Base-by-base conservation (phyloP, 2,113 vertebrate genomes). In the Passer montanus region DNA sequence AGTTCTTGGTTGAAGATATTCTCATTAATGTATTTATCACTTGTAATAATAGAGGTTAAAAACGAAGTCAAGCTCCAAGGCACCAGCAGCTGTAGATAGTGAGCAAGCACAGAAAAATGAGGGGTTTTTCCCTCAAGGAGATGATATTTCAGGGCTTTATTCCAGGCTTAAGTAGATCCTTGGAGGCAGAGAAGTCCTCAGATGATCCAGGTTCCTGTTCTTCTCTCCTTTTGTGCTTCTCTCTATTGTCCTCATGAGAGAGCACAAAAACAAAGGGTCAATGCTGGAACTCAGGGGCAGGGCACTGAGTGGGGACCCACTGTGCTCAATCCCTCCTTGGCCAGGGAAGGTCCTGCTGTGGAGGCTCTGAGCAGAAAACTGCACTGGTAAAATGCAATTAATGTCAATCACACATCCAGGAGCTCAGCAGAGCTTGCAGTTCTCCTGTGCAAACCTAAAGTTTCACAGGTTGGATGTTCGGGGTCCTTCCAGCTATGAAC, bases 391-490 rank as follows among this genome's bases (percentile, higher is more conserved):
- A 89, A 89, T 24, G 28, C 26, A 68, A 2, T 27, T 63, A 44
- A 52, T 27, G 28, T 44, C 47, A 84, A 24, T 18, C 26, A 24
- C 6, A 41, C 6, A 18, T 10, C 26, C 52, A 84, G 52, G 31
- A 79, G 47, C n/a, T 87, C 53, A 83, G n/a, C 37, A 75, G 62
- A 67, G 5, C 33, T 50, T 46, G 35, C 30, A 47, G 52, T 7
- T 15, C 41, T 76, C 53, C 35, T 80, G 11, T 37, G 35, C 17
- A 41, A 72, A 76, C 10, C 31, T 46, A 0, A 73, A 37, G 35
- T 60, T 69, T 74, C 58, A 63, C 21, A 28, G 11, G 50, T 50
- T n/a, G 66, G 55, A 33, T 47, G 30, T 55, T 30, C 0, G 0
- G 60, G 44, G 14, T 66, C n/a, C 26, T 91, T 93, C 62, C 49